Conservation (phyloP, 1,140 invertebrate genomes). For the Zophobas morio region DNA sequence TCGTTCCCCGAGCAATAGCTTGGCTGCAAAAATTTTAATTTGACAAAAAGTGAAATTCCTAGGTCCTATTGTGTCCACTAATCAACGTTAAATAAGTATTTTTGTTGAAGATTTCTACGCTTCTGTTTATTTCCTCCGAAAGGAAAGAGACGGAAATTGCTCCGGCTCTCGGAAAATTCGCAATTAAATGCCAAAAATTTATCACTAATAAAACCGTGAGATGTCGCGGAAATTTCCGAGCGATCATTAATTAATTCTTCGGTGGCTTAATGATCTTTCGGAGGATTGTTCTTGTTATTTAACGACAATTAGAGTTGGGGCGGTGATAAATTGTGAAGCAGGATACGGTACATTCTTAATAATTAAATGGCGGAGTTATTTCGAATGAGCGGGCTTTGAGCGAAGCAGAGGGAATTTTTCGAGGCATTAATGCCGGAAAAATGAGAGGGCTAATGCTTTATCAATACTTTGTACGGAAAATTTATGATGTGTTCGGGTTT, state of each 20-base stretch:
- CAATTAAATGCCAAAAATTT: conserved; percentile 40
- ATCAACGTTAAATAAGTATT: too few relatives aligned
- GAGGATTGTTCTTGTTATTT: conserved; percentile 36
- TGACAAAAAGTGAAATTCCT: too few relatives aligned
- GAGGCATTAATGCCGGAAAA: conserved; percentile 6
- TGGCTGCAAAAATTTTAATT: too few relatives aligned
- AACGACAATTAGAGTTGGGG: conserved; percentile 24
- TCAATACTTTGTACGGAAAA: conserved; percentile 22
- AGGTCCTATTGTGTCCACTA: too few relatives aligned
- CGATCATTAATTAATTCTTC: conserved; percentile 41
- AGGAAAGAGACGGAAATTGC: not conserved
- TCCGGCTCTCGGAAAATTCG: not conserved
- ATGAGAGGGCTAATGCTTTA: conserved; percentile 20
- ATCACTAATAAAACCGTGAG: conserved; percentile 35
- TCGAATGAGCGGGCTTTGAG: conserved; percentile 4
- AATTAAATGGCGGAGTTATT: conserved; percentile 5
- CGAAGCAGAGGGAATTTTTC: not conserved
- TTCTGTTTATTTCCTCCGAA: conserved; percentile 1
- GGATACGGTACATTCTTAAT: conserved; percentile 19
- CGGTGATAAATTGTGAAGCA: conserved; percentile 10
- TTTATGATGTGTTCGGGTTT: conserved; percentile 22
- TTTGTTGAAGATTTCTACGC: not conserved
- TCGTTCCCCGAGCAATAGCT: too few relatives aligned
- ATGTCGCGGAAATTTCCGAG: conserved; percentile 31
- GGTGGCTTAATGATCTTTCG: conserved; percentile 30